Conservation (phyloP, 2,113 vertebrate species). For the Pleuronectes platessa region DNA sequence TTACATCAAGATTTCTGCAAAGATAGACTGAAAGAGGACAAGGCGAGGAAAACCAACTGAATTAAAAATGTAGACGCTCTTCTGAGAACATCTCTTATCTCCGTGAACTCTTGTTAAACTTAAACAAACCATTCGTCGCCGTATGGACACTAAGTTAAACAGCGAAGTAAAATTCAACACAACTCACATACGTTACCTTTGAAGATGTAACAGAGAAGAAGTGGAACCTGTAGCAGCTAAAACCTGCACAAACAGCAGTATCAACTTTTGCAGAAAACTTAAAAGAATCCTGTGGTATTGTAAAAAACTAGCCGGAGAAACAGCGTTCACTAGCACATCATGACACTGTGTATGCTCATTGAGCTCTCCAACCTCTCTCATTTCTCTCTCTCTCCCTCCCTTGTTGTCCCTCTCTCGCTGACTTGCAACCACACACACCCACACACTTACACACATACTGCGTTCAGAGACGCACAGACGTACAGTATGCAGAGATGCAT, state of each 20-base stretch:
- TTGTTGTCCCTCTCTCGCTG: conserved; percentile 60
- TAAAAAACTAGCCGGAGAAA: conserved; percentile 60
- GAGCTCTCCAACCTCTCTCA: conserved; percentile 67
- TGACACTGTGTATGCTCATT: conserved; percentile 60
- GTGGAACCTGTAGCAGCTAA: conserved; percentile 2
- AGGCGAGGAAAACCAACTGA: not conserved
- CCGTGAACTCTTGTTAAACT: conserved; percentile 5
- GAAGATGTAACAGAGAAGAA: conserved; percentile 26
- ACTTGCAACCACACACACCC: conserved; percentile 28
- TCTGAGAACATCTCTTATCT: not conserved
- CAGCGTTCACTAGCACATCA: conserved; percentile 58
- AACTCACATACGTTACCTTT: conserved; percentile 56
- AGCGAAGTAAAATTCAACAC: not conserved
- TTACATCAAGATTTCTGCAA: conserved; percentile 12
- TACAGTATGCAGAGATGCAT: conserved; percentile 12
- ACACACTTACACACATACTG: conserved; percentile 44
- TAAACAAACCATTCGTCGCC: not conserved
- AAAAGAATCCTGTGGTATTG: conserved; percentile 49
- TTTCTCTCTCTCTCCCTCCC: conserved; percentile 50
- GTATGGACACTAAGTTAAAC: not conserved
- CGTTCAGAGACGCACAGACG: conserved; percentile 43
- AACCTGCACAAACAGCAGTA: conserved; percentile 18
- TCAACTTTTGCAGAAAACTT: conserved; percentile 49
- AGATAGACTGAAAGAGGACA: conserved; percentile 3
- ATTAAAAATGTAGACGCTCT: conserved; percentile 4